Percentiles rank a stretch among this genome's conserved stretches.
phyloP scores from a whole-genome alignment of 1,140 invertebrate species.

The Orius laevigatus region DNA sequence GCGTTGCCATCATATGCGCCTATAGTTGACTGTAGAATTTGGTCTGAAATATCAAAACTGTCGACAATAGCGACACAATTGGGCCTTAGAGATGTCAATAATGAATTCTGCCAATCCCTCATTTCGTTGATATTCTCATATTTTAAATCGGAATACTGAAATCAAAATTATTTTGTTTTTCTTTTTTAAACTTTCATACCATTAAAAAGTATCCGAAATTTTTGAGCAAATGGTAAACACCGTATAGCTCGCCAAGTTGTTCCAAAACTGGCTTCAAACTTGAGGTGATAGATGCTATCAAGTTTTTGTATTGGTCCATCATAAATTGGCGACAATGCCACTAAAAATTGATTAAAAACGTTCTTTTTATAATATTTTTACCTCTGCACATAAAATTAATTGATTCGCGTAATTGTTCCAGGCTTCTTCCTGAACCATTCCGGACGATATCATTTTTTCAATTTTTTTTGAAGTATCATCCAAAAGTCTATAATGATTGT shows the following conservation, averaged over 20 bases:
- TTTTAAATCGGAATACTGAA: slow-evolving; percentile 47
- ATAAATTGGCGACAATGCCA: slow-evolving; percentile 62
- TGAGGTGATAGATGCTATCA: slow-evolving; percentile 28
- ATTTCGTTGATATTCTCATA: slow-evolving; percentile 43
- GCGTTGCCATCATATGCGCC: slow-evolving; percentile 83
- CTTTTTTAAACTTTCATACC: too few species aligned
- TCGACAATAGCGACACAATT: slow-evolving; percentile 83
- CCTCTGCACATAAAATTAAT: slow-evolving; percentile 55
- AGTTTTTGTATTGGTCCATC: slow-evolving; percentile 43
- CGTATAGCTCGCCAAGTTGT: slow-evolving; percentile 59
- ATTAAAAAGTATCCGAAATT: slow-evolving; percentile 58
- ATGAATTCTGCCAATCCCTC: slow-evolving; percentile 46
- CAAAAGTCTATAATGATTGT: slow-evolving; percentile 40
- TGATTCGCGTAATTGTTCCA: slow-evolving; percentile 73
- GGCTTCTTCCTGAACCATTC: slow-evolving; percentile 51
- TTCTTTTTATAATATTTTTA: slow-evolving; percentile 21
- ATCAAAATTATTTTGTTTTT: slow-evolving; percentile 12
- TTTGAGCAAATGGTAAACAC: slow-evolving; percentile 54
- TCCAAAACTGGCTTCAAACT: slow-evolving; percentile 45
- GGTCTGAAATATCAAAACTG: slow-evolving; percentile 74
- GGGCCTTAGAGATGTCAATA: slow-evolving; percentile 52
- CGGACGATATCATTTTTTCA: slow-evolving; percentile 40
- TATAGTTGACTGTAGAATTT: slow-evolving; percentile 61
- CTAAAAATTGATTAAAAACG: slow-evolving; percentile 30
- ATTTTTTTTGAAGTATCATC: slow-evolving; percentile 45